Evolutionary conservation across 1,140 invertebrate species (phyloP).

Genomic region (Aphelinus certus): DNA sequence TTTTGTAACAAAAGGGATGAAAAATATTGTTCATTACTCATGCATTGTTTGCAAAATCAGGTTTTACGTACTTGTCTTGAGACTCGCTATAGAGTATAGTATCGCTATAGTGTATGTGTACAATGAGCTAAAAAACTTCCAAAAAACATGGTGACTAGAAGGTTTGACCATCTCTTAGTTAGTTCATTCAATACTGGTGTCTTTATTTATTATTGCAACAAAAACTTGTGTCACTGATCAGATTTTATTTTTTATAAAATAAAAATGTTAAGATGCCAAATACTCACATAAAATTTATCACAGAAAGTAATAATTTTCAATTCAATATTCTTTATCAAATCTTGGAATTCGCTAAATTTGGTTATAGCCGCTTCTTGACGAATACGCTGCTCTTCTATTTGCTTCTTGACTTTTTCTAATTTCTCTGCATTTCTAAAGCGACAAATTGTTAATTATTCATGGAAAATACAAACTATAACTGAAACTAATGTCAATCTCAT

Average conservation of each 20-base stretch:
- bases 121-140: too few relatives aligned
- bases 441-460: neutral
- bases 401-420: slow-evolving; percentile 69
- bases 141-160: too few relatives aligned
- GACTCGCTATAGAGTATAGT: too few relatives aligned
- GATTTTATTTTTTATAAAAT: neutral
- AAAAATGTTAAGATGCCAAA: neutral
- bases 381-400: slow-evolving; percentile 65
- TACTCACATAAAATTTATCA: slow-evolving; percentile 55
- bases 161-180: too few relatives aligned
- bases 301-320: slow-evolving; percentile 52
- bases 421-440: slow-evolving; percentile 74
- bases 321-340: slow-evolving; percentile 54
- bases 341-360: slow-evolving; percentile 62
- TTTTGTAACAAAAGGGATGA: too few relatives aligned
- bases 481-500: neutral
- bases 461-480: slow-evolving; percentile 7
- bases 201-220: too few relatives aligned
- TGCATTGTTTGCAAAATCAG: too few relatives aligned
- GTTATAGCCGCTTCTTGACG: slow-evolving; percentile 60
- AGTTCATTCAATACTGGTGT: too few relatives aligned
- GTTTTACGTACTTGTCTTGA: too few relatives aligned
- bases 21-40: too few relatives aligned
- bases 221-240: too few relatives aligned
- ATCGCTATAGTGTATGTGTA: too few relatives aligned